Conservation (phyloP, 2,888 invertebrate species). For the Rhagonycha fulva region DNA sequence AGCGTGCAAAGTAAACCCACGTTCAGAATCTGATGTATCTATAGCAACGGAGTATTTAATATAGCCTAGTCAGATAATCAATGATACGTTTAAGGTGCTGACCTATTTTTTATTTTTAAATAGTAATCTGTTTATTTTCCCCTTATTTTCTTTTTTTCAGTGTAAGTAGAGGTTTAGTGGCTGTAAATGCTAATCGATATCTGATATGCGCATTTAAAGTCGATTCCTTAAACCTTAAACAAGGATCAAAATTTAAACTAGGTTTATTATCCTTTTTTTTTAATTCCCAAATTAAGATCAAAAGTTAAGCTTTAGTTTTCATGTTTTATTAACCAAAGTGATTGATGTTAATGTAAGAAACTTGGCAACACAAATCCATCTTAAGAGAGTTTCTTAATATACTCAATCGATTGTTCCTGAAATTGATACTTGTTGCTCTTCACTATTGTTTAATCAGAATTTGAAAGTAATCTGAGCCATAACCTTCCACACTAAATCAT, state of each 20-base stretch:
- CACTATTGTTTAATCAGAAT: neutral
- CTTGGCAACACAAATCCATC: neutral
- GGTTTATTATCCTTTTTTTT: too few species aligned
- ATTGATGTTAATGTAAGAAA: neutral
- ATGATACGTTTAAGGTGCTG: slow-evolving; percentile 20
- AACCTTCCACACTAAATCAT: neutral
- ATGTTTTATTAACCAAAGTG: neutral
- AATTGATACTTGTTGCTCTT: neutral
- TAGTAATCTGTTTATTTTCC: neutral
- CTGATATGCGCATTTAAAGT: too few species aligned
- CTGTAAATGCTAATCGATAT: too few species aligned
- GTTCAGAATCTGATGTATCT: slow-evolving; percentile 29
- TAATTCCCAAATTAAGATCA: too few species aligned
- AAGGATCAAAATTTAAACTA: neutral
- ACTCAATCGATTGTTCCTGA: neutral
- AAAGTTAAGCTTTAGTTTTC: too few species aligned
- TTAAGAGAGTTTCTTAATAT: neutral
- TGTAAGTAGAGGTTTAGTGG: too few species aligned
- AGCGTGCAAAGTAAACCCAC: neutral
- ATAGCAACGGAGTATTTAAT: slow-evolving; percentile 28
- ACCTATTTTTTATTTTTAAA: slow-evolving; percentile 7
- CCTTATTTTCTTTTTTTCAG: too few species aligned
- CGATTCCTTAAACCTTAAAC: too few species aligned
- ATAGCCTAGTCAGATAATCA: slow-evolving; percentile 35
- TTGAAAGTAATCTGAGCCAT: neutral